Conservation (phyloP, 2,113 vertebrate genomes). For the Phocoena phocoena region DNA sequence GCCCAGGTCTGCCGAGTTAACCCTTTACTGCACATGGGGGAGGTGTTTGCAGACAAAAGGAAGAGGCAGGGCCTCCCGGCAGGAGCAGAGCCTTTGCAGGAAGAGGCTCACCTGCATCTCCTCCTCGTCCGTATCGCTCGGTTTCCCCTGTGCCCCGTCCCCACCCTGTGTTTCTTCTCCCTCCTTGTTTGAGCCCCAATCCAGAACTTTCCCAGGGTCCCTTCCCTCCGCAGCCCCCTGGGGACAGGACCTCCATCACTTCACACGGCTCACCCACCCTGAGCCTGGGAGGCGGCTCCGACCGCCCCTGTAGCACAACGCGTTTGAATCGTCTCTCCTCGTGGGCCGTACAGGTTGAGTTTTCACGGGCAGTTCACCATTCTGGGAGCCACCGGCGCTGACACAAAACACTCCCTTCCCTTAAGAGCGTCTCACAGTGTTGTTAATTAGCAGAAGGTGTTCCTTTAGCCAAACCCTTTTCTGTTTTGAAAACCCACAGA, state of each 20-base stretch:
- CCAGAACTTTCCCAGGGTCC: neutral
- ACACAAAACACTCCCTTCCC: fast-evolving
- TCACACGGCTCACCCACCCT: fast-evolving
- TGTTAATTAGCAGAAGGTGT: neutral
- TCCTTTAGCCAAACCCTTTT: neutral
- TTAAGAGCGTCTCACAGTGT: fast-evolving
- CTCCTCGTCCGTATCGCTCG: fast-evolving
- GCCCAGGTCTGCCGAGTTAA: neutral
- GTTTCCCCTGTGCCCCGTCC: too few species aligned
- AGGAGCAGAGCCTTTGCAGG: fast-evolving
- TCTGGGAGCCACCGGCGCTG: neutral
- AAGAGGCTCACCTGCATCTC: neutral
- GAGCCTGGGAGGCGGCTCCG: neutral
- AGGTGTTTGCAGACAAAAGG: neutral
- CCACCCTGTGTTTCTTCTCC: fast-evolving
- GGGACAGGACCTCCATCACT: neutral
- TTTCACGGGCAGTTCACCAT: fast-evolving
- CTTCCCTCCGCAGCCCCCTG: fast-evolving
- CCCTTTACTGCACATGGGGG: neutral
- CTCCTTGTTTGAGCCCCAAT: too few species aligned
- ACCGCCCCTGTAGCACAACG: fast-evolving
- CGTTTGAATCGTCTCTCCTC: too few species aligned
- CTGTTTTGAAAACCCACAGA: neutral
- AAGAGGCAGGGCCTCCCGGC: fast-evolving
- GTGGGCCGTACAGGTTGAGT: fast-evolving